phyloP scores from a whole-genome alignment of 2,113 vertebrate genomes.

The Pygoscelis antarcticus region DNA sequence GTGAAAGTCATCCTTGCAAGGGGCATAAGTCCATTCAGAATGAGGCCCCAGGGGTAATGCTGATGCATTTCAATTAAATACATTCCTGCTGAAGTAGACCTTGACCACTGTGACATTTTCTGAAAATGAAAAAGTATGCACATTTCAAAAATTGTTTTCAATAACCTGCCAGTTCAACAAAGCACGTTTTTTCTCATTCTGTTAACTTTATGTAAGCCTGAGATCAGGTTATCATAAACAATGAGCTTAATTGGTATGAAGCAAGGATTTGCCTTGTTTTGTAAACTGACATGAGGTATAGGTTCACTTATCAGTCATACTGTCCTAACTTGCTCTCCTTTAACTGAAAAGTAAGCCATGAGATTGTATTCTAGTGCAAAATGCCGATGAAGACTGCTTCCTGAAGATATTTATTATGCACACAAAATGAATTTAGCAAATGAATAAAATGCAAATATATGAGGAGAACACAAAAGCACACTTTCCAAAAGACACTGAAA shows the following conservation, averaged over 20 bases:
- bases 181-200: not conserved
- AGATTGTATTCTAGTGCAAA: constrained; percentile 50
- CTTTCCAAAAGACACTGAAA: not conserved
- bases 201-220: not conserved
- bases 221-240: not conserved
- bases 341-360: constrained; percentile 77
- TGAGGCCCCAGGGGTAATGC: not conserved
- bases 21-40: not conserved
- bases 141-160: not conserved
- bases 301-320: constrained; percentile 55
- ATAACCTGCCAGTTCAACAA: not conserved
- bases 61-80: not conserved
- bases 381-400: not conserved
- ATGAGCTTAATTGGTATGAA: not conserved
- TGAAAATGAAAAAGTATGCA: not conserved
- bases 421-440: constrained; percentile 13
- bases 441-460: constrained; percentile 33
- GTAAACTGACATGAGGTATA: constrained; percentile 40
- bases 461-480: not conserved
- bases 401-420: constrained; percentile 35
- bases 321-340: constrained; percentile 49
- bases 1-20: not conserved
- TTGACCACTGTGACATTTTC: not conserved
- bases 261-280: constrained; percentile 14
- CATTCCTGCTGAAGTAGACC: not conserved